A percentile compares a stretch with the other conserved stretches of the same genome.
Conservation (phyloP, 2,888 invertebrate genomes). For the Apotomis betuletana region DNA sequence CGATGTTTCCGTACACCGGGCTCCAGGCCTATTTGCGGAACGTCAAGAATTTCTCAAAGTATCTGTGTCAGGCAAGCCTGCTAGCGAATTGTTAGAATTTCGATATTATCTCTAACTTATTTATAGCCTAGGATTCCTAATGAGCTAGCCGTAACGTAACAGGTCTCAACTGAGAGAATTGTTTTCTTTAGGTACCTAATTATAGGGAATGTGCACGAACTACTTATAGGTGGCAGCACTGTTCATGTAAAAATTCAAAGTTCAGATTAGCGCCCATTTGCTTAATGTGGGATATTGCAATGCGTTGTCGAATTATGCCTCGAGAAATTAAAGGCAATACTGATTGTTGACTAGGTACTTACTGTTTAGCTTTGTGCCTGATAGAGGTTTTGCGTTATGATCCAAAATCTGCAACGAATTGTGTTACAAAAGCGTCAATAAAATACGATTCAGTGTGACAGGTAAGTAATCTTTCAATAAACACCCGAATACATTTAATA, state of each 20-base stretch:
- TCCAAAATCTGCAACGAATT: not conserved
- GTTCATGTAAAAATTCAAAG: too few species aligned
- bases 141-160: slow-evolving; percentile 13
- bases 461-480: not conserved
- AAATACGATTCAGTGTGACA: not conserved
- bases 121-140: slow-evolving; percentile 30
- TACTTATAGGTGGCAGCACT: too few species aligned
- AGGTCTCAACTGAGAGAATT: slow-evolving; percentile 8
- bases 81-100: slow-evolving; percentile 31
- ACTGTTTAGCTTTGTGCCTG: too few species aligned
- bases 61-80: slow-evolving; percentile 30
- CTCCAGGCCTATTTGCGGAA: slow-evolving; percentile 13
- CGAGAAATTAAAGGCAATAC: too few species aligned
- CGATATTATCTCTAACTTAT: slow-evolving; percentile 30
- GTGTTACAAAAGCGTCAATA: not conserved
- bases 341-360: too few species aligned
- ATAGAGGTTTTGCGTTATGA: not conserved
- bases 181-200: not conserved
- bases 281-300: too few species aligned
- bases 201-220: not conserved
- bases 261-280: too few species aligned
- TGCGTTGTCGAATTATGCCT: too few species aligned
- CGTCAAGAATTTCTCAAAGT: slow-evolving; percentile 26
- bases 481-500: slow-evolving; percentile 5
- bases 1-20: not conserved